Conservation (phyloP, 2,797 vertebrate species). For the Pyrocephalus nanus region DNA sequence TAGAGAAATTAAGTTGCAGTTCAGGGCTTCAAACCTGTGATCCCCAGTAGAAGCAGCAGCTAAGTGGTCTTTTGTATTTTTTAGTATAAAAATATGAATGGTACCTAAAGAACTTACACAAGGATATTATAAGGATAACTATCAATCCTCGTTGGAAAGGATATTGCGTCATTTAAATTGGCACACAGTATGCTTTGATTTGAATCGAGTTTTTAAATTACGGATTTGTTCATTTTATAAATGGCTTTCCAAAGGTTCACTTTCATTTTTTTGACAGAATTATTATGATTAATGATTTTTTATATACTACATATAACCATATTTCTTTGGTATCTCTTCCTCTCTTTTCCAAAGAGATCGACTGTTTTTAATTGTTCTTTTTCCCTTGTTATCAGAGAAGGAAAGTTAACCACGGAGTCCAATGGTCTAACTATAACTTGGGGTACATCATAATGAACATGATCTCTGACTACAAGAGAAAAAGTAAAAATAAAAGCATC, state of each 20-base stretch:
- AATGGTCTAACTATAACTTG: not conserved
- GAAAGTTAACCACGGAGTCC: not conserved
- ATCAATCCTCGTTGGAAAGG: not conserved
- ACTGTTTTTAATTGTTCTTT: not conserved
- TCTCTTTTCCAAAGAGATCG: not conserved
- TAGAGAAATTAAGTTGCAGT: not conserved
- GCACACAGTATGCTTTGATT: not conserved
- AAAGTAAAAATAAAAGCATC: not conserved
- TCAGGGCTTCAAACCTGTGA: not conserved
- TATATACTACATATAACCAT: not conserved
- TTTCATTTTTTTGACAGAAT: not conserved
- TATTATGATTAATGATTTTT: not conserved
- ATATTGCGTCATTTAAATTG: not conserved
- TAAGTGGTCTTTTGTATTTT: not conserved
- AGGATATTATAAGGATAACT: not conserved
- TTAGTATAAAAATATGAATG: not conserved
- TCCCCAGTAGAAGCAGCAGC: not conserved
- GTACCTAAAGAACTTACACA: not conserved
- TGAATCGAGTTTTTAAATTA: not conserved
- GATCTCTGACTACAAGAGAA: not conserved
- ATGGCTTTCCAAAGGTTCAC: not conserved
- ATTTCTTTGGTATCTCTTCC: not conserved
- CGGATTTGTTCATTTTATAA: not conserved
- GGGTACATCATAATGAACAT: not conserved
- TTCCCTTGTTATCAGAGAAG: not conserved